phyloP scores from a whole-genome alignment of 2,888 invertebrate genomes.

The Pyrocoelia pectoralis region DNA sequence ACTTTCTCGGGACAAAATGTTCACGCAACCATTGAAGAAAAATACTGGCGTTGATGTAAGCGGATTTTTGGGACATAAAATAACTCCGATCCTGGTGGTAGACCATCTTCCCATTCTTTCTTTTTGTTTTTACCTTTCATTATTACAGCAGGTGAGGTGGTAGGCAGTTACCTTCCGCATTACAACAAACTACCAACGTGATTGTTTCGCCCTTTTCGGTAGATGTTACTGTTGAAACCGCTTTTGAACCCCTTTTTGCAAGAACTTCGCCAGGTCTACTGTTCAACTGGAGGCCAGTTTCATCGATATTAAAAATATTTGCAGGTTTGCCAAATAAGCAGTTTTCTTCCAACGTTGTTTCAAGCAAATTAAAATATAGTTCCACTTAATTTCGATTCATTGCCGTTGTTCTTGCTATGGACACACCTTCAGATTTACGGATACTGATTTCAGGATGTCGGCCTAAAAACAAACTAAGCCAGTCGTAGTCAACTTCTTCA shows the following conservation, averaged over 20 bases:
- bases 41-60: too few species aligned
- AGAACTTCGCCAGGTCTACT: neutral
- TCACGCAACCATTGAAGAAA: neutral
- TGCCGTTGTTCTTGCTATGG: constrained; percentile 40
- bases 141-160: neutral
- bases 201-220: neutral
- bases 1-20: too few species aligned
- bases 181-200: neutral
- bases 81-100: neutral
- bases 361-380: neutral
- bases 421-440: constrained; percentile 48
- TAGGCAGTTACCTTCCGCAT: neutral
- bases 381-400: constrained; percentile 44
- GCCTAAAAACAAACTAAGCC: too few species aligned
- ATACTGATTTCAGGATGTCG: constrained; percentile 40
- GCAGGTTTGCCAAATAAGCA: constrained; percentile 15
- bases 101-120: neutral
- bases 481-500: constrained; percentile 43
- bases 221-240: neutral
- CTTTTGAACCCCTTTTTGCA: neutral
- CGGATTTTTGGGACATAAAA: neutral
- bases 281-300: too few species aligned
- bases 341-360: neutral
- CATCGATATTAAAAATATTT: constrained; percentile 3
- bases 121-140: neutral